Conservation (phyloP, 35 echinoderm and acorn worm genomes). For the Anneissia japonica region DNA sequence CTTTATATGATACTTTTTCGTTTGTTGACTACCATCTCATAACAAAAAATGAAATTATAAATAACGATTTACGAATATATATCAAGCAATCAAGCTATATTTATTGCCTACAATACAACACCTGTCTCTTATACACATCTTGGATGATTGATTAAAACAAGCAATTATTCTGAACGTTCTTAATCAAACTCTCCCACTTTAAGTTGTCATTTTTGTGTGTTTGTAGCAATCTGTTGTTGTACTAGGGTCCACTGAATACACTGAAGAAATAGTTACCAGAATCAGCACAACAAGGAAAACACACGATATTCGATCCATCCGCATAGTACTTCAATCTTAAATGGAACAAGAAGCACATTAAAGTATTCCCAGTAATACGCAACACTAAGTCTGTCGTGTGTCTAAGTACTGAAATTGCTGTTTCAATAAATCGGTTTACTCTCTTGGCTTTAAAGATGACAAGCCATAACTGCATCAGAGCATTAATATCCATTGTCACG, state of each 20-base stretch:
- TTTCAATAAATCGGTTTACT: not conserved
- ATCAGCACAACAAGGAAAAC: not conserved
- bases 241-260: not conserved
- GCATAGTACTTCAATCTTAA: not conserved
- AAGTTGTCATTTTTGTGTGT: not conserved
- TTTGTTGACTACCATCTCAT: too few species aligned
- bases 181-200: too few species aligned
- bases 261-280: not conserved
- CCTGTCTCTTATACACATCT: too few species aligned
- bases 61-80: too few species aligned
- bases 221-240: not conserved
- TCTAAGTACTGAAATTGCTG: not conserved
- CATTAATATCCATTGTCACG: not conserved
- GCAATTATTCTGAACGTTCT: too few species aligned
- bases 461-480: not conserved
- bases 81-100: too few species aligned
- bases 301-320: not conserved
- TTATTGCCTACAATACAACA: too few species aligned
- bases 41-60: too few species aligned
- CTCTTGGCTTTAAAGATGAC: not conserved
- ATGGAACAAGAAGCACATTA: not conserved
- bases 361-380: not conserved
- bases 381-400: not conserved
- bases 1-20: too few species aligned
- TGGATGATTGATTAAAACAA: too few species aligned